Base-by-base conservation (phyloP, 2,113 vertebrate species). In the Ptyas mucosa region DNA sequence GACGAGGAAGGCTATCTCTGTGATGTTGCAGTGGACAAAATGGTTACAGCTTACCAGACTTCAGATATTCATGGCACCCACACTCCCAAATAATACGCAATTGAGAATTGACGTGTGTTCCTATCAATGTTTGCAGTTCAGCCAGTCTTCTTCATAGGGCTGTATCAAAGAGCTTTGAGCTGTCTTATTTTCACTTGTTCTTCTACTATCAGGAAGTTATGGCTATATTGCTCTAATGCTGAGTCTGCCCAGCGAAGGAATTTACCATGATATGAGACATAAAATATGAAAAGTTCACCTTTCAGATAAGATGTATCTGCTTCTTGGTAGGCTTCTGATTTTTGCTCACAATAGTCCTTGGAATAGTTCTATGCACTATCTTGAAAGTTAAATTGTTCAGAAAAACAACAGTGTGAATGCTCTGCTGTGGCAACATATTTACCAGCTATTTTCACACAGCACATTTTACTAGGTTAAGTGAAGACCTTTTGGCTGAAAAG, bases 101-200 rank as follows among this genome's bases (percentile, higher is more conserved):
- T 21, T 96, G 94, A 95, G 93, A 96, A 97, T 95, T 94, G 95
- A 95, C 90, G 95, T 94, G 94, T 94, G 9, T 96, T 95, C 94
- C 88, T 96, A 96, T 96, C 95, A 95, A 92, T 96, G 95, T 96
- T 94, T 96, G 91, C 95, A 96, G 93, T 97, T 95, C 96, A 95
- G 91, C 91, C 95, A 93, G 94, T 94, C 94, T 96, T 96, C 96
- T 96, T 95, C 95, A 96, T 93, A 96, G 94, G 95, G 92, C 92
- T 94, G 0, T 97, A 96, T 96, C 95, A 97, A 95, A 97, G 51
- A 97, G 95, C 96, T 95, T 96, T 96, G 95, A 95, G 94, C 90
- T 91, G 93, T 94, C 96, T 96, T 92, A 96, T 96, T 95, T 91
- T 90, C 92, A 96, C 92, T 96, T 96, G 94, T 90, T 96, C 96